These are phyloP conservation scores for Grammomys dolichurus DNA, from an alignment of 2,113 vertebrate genomes.

Conservation along the genomic window DNA sequence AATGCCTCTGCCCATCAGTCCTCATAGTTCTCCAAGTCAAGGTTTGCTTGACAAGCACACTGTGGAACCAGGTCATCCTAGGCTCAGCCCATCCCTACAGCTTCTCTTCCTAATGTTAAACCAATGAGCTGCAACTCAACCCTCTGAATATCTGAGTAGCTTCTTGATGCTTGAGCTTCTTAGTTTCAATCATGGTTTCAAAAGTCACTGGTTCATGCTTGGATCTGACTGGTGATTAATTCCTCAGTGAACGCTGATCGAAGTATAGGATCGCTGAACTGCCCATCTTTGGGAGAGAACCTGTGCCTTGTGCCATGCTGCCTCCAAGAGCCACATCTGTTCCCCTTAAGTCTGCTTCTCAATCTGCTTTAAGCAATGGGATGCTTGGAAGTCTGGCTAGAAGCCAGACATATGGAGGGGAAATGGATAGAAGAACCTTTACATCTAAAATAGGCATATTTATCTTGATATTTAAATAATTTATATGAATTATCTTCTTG, in stretches of 20 bases:
- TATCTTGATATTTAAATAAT: not conserved
- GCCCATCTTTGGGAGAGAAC: not conserved
- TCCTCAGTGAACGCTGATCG: not conserved
- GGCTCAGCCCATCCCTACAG: not conserved
- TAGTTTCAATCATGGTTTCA: slow-evolving; percentile 8
- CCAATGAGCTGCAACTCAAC: not conserved
- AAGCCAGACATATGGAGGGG: not conserved
- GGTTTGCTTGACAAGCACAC: not conserved
- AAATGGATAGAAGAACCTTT: not conserved
- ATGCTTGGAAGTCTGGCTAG: not conserved
- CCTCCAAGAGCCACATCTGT: not conserved
- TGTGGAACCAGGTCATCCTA: not conserved
- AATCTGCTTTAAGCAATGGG: not conserved
- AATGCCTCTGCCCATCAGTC: rapidly evolving
- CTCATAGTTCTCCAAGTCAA: not conserved
- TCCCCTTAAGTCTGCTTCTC: not conserved
- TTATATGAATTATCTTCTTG: not conserved
- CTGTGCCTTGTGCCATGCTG: rapidly evolving
- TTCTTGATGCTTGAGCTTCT: not conserved
- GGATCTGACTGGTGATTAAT: not conserved
- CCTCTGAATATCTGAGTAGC: not conserved
- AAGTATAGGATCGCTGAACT: no score
- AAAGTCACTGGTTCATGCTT: not conserved
- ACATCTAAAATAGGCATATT: not conserved
- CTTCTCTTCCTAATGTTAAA: not conserved